Conservation (phyloP, 2,113 vertebrate species). For the Rhinoderma darwinii region DNA sequence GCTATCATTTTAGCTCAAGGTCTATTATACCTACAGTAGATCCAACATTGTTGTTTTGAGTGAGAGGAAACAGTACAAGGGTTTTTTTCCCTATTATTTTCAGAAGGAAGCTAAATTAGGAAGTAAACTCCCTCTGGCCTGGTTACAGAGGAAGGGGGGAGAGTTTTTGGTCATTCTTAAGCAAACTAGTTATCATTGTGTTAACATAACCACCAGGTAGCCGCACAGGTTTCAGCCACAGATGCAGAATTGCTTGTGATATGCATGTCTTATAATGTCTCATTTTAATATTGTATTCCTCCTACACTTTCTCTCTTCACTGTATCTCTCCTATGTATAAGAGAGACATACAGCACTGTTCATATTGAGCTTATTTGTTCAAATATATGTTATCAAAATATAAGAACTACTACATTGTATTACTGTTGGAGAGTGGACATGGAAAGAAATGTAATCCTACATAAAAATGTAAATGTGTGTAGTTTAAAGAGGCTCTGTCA, state of each 20-base stretch:
- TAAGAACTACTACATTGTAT: no score
- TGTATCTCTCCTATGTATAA: background rate
- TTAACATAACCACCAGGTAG: background rate
- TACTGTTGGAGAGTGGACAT: no score
- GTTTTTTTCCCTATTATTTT: constrained; percentile 42
- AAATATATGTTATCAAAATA: no score
- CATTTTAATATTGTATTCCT: no score
- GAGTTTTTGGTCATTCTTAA: background rate
- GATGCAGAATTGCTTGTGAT: no score
- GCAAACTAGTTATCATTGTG: background rate
- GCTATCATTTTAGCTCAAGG: constrained; percentile 38
- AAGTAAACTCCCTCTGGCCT: constrained; percentile 18
- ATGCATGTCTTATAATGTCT: no score
- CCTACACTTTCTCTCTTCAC: background rate
- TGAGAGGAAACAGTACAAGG: constrained; percentile 30
- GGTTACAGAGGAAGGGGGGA: background rate
- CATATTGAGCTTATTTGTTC: background rate
- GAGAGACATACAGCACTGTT: background rate
- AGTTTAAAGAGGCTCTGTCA: no score
- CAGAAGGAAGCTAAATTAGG: constrained; percentile 8
- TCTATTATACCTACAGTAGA: constrained; percentile 49
- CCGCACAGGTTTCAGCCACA: no score
- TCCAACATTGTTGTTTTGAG: constrained; percentile 40
- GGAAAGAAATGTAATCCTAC: no score
- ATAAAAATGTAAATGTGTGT: no score